A percentile compares a stretch with the other conserved stretches of the same genome.
Conservation (phyloP, 1,140 invertebrate genomes). For the Drosophila tani region DNA sequence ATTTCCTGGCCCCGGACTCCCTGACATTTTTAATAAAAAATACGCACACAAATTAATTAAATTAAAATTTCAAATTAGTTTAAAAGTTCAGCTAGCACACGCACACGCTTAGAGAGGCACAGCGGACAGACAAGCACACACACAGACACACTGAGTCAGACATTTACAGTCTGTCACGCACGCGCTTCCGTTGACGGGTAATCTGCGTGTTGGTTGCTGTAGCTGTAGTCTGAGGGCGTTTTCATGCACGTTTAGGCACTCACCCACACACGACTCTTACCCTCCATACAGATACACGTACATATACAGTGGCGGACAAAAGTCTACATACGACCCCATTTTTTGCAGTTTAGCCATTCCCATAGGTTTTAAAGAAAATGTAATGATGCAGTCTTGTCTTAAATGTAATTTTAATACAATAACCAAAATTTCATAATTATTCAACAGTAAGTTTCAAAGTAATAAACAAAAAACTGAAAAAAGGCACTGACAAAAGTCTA, state of each 20-base stretch:
- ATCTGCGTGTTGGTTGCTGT: constrained; percentile 18
- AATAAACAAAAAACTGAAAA: no score
- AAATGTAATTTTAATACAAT: no score
- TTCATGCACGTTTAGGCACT: constrained; percentile 71
- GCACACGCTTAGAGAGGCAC: constrained; percentile 2
- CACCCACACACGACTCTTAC: constrained; percentile 36
- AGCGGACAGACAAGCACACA: constrained; percentile 6
- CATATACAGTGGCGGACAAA: no score
- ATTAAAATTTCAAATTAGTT: constrained; percentile 79
- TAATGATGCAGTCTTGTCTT: no score
- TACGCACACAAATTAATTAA: constrained; percentile 73
- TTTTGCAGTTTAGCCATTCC: no score
- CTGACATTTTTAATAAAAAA: constrained; percentile 52
- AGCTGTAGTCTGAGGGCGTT: constrained; percentile 41
- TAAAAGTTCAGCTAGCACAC: constrained; percentile 61
- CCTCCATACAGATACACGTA: constrained; percentile 3
- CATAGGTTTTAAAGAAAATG: no score
- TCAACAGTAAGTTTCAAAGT: no score
- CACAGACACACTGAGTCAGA: constrained; percentile 1
- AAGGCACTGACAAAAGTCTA: no score
- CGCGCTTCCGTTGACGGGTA: constrained; percentile 47
- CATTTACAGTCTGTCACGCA: constrained; percentile 54
- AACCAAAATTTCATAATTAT: no score
- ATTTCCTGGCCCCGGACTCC: constrained; percentile 9
- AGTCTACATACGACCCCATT: no score